A percentile compares a stretch with the other conserved stretches of the same genome.
phyloP scores from a whole-genome alignment of 2,797 vertebrate species.

The Poecilia wingei region DNA sequence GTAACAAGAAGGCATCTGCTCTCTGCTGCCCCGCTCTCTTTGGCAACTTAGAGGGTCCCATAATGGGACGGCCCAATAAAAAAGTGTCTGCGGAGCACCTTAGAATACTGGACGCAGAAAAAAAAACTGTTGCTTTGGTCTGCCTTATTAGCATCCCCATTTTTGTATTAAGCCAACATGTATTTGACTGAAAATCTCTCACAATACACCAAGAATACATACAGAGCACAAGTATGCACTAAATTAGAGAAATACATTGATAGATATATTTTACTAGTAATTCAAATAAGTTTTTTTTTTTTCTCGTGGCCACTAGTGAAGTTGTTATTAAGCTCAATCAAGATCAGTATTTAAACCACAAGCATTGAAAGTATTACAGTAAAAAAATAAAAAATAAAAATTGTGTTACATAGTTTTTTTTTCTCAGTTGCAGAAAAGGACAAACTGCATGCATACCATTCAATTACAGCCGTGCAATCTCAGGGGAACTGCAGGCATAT shows the following conservation, averaged over 20 bases:
- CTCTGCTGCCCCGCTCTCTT: conserved; percentile 63
- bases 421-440: not conserved
- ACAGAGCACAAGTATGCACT: not conserved
- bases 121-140: conserved; percentile 42
- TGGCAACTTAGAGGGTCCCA: conserved; percentile 54
- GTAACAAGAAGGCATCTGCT: conserved; percentile 88
- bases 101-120: conserved; percentile 68
- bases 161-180: conserved; percentile 50
- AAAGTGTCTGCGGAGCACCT: conserved; percentile 80
- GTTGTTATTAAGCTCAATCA: not conserved
- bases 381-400: not conserved
- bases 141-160: conserved; percentile 32
- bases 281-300: not conserved
- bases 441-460: not conserved
- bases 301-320: not conserved
- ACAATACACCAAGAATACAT: not conserved
- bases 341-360: not conserved
- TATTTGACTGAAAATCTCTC: conserved; percentile 17
- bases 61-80: conserved; percentile 72
- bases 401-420: not conserved
- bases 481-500: too few species aligned
- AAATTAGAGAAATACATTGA: not conserved
- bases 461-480: too few species aligned
- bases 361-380: not conserved
- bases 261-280: not conserved